phyloP scores from a whole-genome alignment of 2,797 vertebrate species.

The Semaprochilodus insignis region DNA sequence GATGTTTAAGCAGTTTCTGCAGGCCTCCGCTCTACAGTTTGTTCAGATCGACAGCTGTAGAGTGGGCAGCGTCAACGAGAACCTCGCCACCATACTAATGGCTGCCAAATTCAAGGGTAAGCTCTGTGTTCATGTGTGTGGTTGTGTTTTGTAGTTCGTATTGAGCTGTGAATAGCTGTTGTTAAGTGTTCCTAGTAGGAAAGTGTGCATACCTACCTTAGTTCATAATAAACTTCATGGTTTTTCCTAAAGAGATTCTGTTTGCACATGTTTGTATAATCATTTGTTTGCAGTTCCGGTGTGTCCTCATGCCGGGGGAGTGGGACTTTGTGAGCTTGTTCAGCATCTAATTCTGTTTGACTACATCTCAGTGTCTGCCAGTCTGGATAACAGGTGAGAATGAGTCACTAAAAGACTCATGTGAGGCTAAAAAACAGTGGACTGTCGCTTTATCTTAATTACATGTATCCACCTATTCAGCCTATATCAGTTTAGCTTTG shows the following conservation, averaged over 20 bases:
- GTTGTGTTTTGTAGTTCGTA: neutral
- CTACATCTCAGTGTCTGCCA: conserved; percentile 79
- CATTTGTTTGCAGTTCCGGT: conserved; percentile 78
- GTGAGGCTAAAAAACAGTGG: neutral
- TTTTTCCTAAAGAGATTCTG: too few species aligned
- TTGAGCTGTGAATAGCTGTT: neutral
- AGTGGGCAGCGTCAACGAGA: conserved; percentile 88
- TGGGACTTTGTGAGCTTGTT: conserved; percentile 85
- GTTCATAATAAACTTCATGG: too few species aligned
- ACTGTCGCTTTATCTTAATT: neutral
- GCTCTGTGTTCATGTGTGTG: neutral
- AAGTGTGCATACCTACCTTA: neutral
- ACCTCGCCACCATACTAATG: conserved; percentile 86
- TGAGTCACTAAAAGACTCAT: neutral
- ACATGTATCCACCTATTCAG: too few species aligned
- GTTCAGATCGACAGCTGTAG: conserved; percentile 90
- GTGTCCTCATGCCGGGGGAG: conserved; percentile 86
- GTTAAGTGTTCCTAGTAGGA: neutral
- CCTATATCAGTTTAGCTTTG: too few species aligned
- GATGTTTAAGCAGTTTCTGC: conserved; percentile 90
- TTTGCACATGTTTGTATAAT: neutral
- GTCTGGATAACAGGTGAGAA: conserved; percentile 76
- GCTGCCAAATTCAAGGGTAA: conserved; percentile 86
- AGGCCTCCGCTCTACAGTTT: conserved; percentile 84
- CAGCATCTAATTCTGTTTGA: conserved; percentile 86